These are phyloP conservation scores for Eretmochelys imbricata DNA, from an alignment of 2,113 vertebrate species.

Conservation along the genomic window DNA sequence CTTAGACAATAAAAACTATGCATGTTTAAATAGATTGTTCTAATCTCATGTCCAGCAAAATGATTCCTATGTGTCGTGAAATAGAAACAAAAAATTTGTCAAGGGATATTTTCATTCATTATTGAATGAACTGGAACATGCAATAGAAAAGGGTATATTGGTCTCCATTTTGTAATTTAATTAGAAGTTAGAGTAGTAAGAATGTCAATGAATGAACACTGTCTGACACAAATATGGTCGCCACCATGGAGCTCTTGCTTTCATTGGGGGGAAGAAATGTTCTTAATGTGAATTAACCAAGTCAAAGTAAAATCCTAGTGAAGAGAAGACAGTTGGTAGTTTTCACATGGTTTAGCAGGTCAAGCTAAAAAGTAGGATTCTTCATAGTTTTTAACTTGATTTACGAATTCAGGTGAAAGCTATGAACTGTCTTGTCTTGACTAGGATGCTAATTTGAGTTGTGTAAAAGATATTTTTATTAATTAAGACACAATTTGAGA, in stretches of 20 bases:
- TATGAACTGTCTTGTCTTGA: neutral
- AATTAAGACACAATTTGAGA: neutral
- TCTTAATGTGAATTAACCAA: neutral
- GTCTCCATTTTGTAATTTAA: neutral
- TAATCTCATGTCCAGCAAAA: neutral
- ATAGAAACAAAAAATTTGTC: neutral
- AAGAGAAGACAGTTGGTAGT: neutral
- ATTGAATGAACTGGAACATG: neutral
- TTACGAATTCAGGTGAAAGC: neutral
- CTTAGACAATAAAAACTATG: neutral
- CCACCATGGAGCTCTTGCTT: neutral
- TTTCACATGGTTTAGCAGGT: neutral
- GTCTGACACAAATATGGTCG: neutral
- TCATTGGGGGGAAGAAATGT: neutral
- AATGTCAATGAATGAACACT: neutral
- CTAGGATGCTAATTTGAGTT: neutral
- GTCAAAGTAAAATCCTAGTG: neutral
- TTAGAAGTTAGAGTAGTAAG: neutral
- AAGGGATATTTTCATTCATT: neutral
- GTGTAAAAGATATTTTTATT: neutral
- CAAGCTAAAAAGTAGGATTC: neutral
- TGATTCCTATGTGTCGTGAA: neutral
- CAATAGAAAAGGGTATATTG: neutral
- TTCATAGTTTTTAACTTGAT: neutral
- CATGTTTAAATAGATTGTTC: neutral